Evolutionary conservation across 2,113 vertebrate genomes (phyloP), one percentile per base, ranked within the genome.

Genomic region (Mesitornis unicolor): DNA sequence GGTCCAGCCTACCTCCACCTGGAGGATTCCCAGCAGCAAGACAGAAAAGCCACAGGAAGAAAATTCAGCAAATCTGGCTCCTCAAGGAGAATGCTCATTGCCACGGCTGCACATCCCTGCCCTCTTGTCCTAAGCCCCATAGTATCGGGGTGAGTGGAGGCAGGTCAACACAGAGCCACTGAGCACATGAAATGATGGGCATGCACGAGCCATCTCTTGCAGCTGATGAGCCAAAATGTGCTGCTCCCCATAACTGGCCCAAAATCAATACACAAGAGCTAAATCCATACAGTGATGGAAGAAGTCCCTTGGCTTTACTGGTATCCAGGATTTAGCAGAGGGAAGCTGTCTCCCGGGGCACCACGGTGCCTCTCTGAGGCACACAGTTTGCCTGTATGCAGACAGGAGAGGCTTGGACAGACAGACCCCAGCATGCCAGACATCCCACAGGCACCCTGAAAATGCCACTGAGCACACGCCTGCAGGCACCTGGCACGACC

Each of bases 151-250:
- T 7, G 3, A 16, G 8, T 0, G 2, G 56, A 59, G 42, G 21
- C 11, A 19, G 74, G 38, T 47, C 77, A 54, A 21, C 16, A 1
- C 24, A 3, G 64, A 56, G 43, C 16, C 79, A 18, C n/a, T 0
- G 0, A 38, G 24, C 22, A 22, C 29, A 1, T 2, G 5, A 1
- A 50, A 73, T 0, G 8, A 47, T 7, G 26, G 15, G 16, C 13
- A 15, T 6, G 13, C 57, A 28, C 0, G 4, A 63, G 24, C 35
- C 63, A 48, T 7, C 47, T 68, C 53, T 6, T 4, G 70, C 21
- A n/a, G 47, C 56, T 28, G 40, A 15, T 1, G 8, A n/a, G 42
- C 35, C n/a, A 35, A 31, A 14, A 15, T 1, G 1, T 26, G 18
- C 54, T 63, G 42, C 38, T 67, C 77, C 78, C 48, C 26, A 8